phyloP scores from a whole-genome alignment of 2,113 vertebrate species.

The Scomber colias region DNA sequence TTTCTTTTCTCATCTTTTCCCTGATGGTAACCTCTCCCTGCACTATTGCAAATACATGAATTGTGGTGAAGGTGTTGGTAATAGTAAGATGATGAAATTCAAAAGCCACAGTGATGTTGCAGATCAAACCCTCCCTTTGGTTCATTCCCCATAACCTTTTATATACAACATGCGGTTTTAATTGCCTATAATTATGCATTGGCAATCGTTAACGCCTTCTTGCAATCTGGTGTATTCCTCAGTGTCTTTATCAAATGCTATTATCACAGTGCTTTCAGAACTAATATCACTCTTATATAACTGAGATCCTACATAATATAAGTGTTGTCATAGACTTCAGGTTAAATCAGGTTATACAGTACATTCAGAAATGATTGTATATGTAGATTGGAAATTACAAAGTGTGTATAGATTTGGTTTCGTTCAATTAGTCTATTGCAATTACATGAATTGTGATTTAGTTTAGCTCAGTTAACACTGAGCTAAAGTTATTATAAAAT shows the following conservation, averaged over 20 bases:
- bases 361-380: too few species aligned
- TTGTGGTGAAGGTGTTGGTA: background rate
- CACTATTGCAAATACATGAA: background rate
- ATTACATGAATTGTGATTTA: too few species aligned
- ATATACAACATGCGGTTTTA: constrained; percentile 21
- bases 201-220: constrained; percentile 2
- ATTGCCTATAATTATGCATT: constrained; percentile 26
- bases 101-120: background rate
- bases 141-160: constrained; percentile 11
- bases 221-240: constrained; percentile 33
- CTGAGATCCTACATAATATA: background rate
- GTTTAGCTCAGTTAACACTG: too few species aligned
- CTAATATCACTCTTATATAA: background rate
- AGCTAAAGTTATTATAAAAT: too few species aligned
- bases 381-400: too few species aligned
- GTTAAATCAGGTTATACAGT: background rate
- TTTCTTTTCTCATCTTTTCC: background rate
- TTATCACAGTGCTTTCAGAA: constrained; percentile 15
- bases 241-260: constrained; percentile 20
- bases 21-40: background rate
- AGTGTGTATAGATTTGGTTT: too few species aligned
- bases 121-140: constrained; percentile 15
- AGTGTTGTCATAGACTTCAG: too few species aligned
- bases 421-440: too few species aligned
- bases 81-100: background rate